Evolutionary conservation across 1,140 invertebrate species (phyloP).

Genomic region (Heliconius hewitsoni): DNA sequence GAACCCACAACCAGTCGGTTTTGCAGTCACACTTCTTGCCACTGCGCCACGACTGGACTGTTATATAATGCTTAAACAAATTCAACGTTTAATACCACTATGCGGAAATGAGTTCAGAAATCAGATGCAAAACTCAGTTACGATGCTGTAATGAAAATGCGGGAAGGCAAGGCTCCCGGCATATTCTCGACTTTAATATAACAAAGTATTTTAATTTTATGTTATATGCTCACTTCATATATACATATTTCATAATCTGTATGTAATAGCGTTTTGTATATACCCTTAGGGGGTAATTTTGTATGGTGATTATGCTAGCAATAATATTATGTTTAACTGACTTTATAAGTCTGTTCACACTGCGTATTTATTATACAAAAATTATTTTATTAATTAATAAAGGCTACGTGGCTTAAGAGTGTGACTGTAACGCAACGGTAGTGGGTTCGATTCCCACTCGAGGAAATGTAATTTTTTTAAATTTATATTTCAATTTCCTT

Average conservation of each 20-base stretch:
- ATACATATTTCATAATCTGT: not conserved
- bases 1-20: too few species aligned
- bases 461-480: too few species aligned
- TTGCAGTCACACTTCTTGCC: too few species aligned
- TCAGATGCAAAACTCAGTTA: constrained; percentile 34
- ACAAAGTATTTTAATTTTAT: constrained; percentile 17
- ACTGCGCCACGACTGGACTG: too few species aligned
- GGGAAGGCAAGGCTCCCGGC: not conserved
- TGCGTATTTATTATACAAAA: not conserved
- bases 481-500: too few species aligned
- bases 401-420: too few species aligned
- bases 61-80: not conserved
- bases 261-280: not conserved
- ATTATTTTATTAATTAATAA: too few species aligned
- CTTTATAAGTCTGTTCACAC: not conserved
- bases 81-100: not conserved
- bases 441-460: too few species aligned
- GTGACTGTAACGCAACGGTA: too few species aligned
- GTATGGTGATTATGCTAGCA: not conserved
- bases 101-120: constrained; percentile 59
- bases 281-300: not conserved
- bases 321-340: not conserved
- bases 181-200: constrained; percentile 11
- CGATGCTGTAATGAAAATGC: constrained; percentile 26
- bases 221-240: not conserved